These are phyloP conservation scores for Ernsta delagoae DNA, from an alignment of 2,888 invertebrate genomes.

Conservation along the genomic window DNA sequence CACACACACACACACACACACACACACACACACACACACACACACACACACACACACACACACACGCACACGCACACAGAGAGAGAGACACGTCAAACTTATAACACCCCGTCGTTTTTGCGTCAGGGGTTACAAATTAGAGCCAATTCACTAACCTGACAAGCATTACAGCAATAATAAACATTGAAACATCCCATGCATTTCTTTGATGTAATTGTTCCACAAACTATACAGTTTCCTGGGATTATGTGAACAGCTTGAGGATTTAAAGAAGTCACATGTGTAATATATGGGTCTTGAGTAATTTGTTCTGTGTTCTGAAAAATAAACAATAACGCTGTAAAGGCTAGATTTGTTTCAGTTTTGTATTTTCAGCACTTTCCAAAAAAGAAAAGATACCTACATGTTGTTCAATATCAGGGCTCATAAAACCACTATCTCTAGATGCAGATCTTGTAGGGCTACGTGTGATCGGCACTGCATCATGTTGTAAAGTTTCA, in stretches of 20 bases:
- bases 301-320: not conserved
- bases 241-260: not conserved
- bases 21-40: too few species aligned
- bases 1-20: too few species aligned
- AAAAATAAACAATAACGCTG: not conserved
- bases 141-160: slow-evolving; percentile 5
- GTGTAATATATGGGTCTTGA: slow-evolving; percentile 5
- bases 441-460: slow-evolving; percentile 6
- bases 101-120: too few species aligned
- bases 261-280: slow-evolving; percentile 6
- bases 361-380: too few species aligned
- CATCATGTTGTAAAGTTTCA: not conserved
- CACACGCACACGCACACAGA: too few species aligned
- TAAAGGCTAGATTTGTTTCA: too few species aligned
- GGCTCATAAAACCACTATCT: slow-evolving; percentile 18
- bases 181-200: slow-evolving; percentile 2
- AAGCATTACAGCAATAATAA: not conserved
- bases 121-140: too few species aligned
- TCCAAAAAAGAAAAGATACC: not conserved
- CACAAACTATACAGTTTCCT: slow-evolving; percentile 3
- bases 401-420: not conserved
- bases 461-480: not conserved
- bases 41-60: too few species aligned
- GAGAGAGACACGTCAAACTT: too few species aligned
- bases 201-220: not conserved